Percentiles rank a stretch among this genome's conserved stretches.
These are phyloP conservation scores for Zaprionus kolodkinae DNA, from an alignment of 1,140 invertebrate species.

Conservation along the genomic window DNA sequence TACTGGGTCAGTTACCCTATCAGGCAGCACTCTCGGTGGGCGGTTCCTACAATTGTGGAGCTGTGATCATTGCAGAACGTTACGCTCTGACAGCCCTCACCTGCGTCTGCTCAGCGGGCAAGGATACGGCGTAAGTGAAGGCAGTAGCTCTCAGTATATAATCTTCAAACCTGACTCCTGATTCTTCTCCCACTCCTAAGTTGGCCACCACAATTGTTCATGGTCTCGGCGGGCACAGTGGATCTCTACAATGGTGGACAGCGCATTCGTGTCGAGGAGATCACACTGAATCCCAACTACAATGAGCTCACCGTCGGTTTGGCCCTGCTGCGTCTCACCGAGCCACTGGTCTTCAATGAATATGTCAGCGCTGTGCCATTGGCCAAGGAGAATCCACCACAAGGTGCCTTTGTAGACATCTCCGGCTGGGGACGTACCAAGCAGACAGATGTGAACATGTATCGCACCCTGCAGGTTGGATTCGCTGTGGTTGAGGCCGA, in stretches of 20 bases:
- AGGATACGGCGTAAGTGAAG: conserved; percentile 50
- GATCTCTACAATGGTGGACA: conserved; percentile 69
- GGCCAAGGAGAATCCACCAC: conserved; percentile 42
- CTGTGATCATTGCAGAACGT: conserved; percentile 60
- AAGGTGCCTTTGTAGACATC: conserved; percentile 52
- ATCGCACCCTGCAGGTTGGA: conserved; percentile 63
- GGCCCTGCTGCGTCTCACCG: conserved; percentile 62
- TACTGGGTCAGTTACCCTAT: conserved; percentile 70
- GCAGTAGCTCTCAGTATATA: neutral
- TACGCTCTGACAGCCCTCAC: conserved; percentile 69
- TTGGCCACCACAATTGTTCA: conserved; percentile 67
- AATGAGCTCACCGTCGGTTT: conserved; percentile 58
- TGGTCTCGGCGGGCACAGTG: conserved; percentile 59
- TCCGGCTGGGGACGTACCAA: conserved; percentile 74
- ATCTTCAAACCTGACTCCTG: neutral
- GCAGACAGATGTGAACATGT: conserved; percentile 53
- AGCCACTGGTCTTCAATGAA: conserved; percentile 50
- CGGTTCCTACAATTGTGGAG: conserved; percentile 70
- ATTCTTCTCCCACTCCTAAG: conserved; percentile 18
- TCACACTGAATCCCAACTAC: conserved; percentile 68
- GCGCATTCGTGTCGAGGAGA: conserved; percentile 58
- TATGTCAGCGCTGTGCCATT: conserved; percentile 55
- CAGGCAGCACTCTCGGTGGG: conserved; percentile 69
- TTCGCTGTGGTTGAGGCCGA: conserved; percentile 35
- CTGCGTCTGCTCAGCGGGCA: conserved; percentile 74